These are phyloP conservation scores for Sialis fuliginosa DNA, from an alignment of 2,888 invertebrate genomes.

Conservation along the genomic window DNA sequence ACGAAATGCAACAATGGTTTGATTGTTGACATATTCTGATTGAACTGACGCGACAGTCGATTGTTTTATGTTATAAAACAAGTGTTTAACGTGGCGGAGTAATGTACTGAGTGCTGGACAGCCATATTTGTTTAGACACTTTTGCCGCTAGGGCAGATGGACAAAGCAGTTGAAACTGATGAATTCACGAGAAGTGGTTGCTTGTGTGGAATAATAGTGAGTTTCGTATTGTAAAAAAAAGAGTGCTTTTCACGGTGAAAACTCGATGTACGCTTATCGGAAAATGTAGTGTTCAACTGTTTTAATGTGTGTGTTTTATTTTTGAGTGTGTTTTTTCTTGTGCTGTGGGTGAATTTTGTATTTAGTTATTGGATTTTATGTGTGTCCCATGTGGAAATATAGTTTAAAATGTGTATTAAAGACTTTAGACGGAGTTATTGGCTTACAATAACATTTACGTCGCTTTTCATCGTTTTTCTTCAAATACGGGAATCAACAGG, in stretches of 20 bases:
- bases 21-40: neutral
- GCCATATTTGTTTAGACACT: constrained; percentile 20
- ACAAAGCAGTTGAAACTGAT: constrained; percentile 4
- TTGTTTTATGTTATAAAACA: too few species aligned
- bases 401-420: constrained; percentile 45
- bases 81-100: constrained; percentile 15
- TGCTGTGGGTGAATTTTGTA: neutral
- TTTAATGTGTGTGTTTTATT: constrained; percentile 15
- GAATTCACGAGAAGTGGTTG: neutral
- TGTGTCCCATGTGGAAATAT: constrained; percentile 26
- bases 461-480: constrained; percentile 28
- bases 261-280: neutral
- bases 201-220: neutral
- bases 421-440: constrained; percentile 48
- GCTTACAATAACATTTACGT: constrained; percentile 40
- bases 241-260: neutral
- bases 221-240: neutral
- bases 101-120: constrained; percentile 16
- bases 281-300: constrained; percentile 1
- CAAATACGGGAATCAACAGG: constrained; percentile 38
- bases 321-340: constrained; percentile 13
- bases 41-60: neutral
- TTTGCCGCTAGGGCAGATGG: neutral
- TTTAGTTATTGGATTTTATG: neutral
- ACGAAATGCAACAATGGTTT: too few species aligned